A percentile compares a stretch with the other conserved stretches of the same genome.
phyloP scores from a whole-genome alignment of 2,113 vertebrate species.

The Tichodroma muraria region DNA sequence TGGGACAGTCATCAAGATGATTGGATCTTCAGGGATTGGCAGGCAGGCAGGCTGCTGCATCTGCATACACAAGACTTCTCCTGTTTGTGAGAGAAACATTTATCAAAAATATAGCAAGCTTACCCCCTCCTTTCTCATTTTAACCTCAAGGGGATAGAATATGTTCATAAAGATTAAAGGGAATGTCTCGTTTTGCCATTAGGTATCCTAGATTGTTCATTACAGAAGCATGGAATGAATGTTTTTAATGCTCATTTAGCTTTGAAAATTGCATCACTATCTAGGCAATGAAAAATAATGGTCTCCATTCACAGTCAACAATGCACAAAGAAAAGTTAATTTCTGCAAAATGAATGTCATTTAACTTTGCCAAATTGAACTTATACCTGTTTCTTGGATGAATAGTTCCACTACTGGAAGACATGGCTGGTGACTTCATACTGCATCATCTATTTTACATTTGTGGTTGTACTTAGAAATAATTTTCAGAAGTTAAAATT shows the following conservation, averaged over 20 bases:
- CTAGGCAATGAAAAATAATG: slow-evolving; percentile 43
- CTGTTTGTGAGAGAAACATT: background rate
- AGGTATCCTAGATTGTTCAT: background rate
- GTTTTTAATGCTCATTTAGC: slow-evolving; percentile 48
- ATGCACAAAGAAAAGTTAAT: slow-evolving; percentile 46
- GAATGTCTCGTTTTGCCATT: background rate
- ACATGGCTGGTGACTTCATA: background rate
- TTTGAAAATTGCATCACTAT: slow-evolving; percentile 44
- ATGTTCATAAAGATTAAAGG: slow-evolving; percentile 16
- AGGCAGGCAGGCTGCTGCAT: background rate
- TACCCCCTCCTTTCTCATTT: slow-evolving; percentile 10
- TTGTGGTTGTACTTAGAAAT: slow-evolving; percentile 1
- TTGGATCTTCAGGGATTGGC: background rate
- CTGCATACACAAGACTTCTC: background rate
- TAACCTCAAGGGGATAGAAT: background rate
- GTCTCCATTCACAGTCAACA: slow-evolving; percentile 39
- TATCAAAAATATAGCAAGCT: background rate
- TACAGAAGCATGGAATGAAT: slow-evolving; percentile 6
- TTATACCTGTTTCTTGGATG: slow-evolving; percentile 22
- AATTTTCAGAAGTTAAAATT: slow-evolving; percentile 8
- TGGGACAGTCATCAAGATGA: background rate
- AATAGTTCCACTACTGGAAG: slow-evolving; percentile 6
- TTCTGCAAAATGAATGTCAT: slow-evolving; percentile 38
- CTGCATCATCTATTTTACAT: background rate
- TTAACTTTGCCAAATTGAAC: slow-evolving; percentile 32